Conservation (phyloP, 1,140 invertebrate species). For the Heliconius eleuchia region DNA sequence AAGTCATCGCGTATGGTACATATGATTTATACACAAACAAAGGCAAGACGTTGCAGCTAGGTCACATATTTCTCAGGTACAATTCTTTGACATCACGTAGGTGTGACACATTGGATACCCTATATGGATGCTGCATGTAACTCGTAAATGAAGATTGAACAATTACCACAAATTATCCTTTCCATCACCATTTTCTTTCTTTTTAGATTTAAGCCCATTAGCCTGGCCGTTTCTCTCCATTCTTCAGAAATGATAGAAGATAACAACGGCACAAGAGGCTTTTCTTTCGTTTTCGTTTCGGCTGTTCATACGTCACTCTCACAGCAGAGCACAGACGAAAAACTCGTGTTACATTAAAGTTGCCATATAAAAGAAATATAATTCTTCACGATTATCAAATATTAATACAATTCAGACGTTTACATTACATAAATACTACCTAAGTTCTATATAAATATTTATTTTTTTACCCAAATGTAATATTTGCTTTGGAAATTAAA, state of each 20-base stretch:
- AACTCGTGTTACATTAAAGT: constrained; percentile 35
- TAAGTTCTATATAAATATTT: no score
- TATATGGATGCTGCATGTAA: constrained; percentile 76
- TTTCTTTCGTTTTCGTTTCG: constrained; percentile 81
- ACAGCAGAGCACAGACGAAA: constrained; percentile 56
- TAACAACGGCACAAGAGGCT: constrained; percentile 82
- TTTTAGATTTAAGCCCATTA: constrained; percentile 84
- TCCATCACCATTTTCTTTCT: constrained; percentile 83
- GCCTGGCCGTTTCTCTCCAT: constrained; percentile 82
- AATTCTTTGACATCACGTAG: constrained; percentile 77
- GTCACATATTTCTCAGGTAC: constrained; percentile 78
- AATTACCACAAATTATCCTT: constrained; percentile 86
- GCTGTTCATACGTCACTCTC: constrained; percentile 80
- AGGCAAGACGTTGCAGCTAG: constrained; percentile 69
- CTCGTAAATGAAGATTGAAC: constrained; percentile 68
- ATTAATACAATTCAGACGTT: neutral
- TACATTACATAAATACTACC: neutral
- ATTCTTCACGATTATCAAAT: neutral
- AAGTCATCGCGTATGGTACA: constrained; percentile 18
- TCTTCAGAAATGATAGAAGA: constrained; percentile 80
- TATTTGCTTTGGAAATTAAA: no score
- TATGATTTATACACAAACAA: constrained; percentile 67
- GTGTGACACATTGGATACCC: constrained; percentile 80
- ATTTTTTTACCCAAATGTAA: no score
- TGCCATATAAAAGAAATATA: constrained; percentile 10